Base-by-base conservation (phyloP, 2,888 invertebrate species). In the Mactromeris polynyma region DNA sequence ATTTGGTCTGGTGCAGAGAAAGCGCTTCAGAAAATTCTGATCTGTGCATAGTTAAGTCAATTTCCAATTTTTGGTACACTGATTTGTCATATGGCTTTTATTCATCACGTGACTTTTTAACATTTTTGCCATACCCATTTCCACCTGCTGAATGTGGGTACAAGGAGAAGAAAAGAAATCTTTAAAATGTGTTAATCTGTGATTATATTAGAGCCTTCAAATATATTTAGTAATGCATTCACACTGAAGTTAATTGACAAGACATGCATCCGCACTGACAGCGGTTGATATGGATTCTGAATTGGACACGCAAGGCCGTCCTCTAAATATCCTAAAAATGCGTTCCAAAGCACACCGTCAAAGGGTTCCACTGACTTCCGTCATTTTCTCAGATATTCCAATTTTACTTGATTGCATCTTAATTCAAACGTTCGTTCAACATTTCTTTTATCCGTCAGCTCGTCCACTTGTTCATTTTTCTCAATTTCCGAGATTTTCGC, bases 251-350 rank as follows among this genome's bases (percentile, higher is more conserved):
- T 38, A 79, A 83, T 89, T 86, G 89, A 86, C 85, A 86, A n/a
- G 36, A 78, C 73, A 86, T 79, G 82, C 77, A 87, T 77, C 78
- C 11, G n/a, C 14, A 36, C 42, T 77, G 78, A 82, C 82, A 79
- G 83, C 77, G 84, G 51, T 51, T 84, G 84, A 69, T 73, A 83
- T 83, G 81, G 73, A 42, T 51, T 79, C 79, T 54, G 83, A 46
- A 83, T 88, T 81, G 46, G 87, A 69, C 87, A 88, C 87, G 87
- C 87, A 80, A 84, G 84, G 73, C 83, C 40, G 40, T 73, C 33
- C 19, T 81, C 33, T 64, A 54, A 81, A 80, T 73, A 88, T 81
- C 58, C 83, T 69, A 54, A 42, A 77, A 77, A 84, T 84, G 83
- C 40, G 9, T 46, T 64, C 81, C 40, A 40, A 38, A 19, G 26